Evolutionary conservation across 2,797 vertebrate species (phyloP), one percentile per base, ranked within the genome.

Genomic region (Lithobates pipiens): DNA sequence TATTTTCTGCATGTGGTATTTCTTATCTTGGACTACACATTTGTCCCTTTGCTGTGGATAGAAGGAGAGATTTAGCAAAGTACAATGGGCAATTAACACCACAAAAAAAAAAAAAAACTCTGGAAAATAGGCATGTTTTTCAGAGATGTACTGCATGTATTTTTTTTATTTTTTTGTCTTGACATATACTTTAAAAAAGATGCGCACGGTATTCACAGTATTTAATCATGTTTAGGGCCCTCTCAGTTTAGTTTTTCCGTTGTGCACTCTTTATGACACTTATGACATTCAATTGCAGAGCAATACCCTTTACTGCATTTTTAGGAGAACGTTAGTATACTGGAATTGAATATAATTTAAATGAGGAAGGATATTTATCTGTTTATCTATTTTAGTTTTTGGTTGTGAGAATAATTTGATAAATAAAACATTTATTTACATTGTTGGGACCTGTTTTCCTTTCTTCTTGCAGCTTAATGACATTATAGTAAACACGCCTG

Each of bases 401-500:
- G 65, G 42, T 54, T 75, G 32, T 29, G 57, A 27, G 13, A 65
- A 72, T 54, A 68, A 61, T 61, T 13, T 85, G 88, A 90, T 87
- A 89, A 93, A 93, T 90, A 91, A 93, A 93, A 93, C 90, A 92
- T 92, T 92, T 92, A 94, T 92, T 80, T 68, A 90, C 89, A 89
- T 93, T 91, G 92, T 93, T 86, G 85, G 36, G 69, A 54, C 86
- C 5, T 89, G 86, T 89, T 90, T 89, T 91, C 18, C 89, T 89
- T 93, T 92, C 91, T 92, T 89, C 90, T 90, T 81, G 85, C 89
- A 91, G 88, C 92, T 93, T 93, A 93, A 93, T 92, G 94, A 88
- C 90, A 93, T 94, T 91, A 92, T 92, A 89, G 91, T 91, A 88
- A 92, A 89, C 90, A 91, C 92, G 89, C 89, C 50, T 3, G 92